These are phyloP conservation scores for Sphaerodactylus townsendi DNA, from an alignment of 2,113 vertebrate genomes.

Conservation along the genomic window DNA sequence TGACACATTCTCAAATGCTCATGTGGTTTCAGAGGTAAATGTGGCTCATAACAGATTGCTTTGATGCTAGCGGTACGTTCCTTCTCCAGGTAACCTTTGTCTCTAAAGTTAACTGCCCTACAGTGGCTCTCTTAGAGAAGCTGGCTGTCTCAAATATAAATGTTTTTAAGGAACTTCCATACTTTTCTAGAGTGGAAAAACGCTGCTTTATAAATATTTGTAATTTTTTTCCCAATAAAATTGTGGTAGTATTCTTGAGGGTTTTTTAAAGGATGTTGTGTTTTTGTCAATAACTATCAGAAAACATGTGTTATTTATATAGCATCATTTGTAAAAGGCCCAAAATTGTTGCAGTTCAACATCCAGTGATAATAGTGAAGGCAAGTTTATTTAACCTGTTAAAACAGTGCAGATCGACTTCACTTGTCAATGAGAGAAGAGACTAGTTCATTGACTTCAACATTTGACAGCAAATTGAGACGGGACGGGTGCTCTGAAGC, in stretches of 20 bases:
- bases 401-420: conserved; percentile 12
- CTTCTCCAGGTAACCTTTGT: neutral
- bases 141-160: conserved; percentile 41
- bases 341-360: conserved; percentile 18
- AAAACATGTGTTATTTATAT: neutral
- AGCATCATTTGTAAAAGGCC: conserved; percentile 17
- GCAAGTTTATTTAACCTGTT: conserved; percentile 19
- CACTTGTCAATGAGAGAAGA: conserved; percentile 37
- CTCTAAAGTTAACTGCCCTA: conserved; percentile 7
- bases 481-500: neutral
- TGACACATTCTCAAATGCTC: neutral
- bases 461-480: conserved; percentile 22
- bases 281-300: conserved; percentile 39
- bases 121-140: neutral
- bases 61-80: conserved; percentile 23
- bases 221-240: conserved; percentile 33
- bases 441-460: conserved; percentile 28
- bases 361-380: conserved; percentile 7
- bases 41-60: neutral
- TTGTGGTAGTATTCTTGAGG: conserved; percentile 6
- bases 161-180: conserved; percentile 34
- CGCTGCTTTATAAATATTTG: conserved; percentile 19
- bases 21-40: neutral
- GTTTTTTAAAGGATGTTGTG: conserved; percentile 22
- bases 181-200: conserved; percentile 31